Base-by-base conservation (phyloP, 2,888 invertebrate genomes). In the Ypsolopha scabrella region DNA sequence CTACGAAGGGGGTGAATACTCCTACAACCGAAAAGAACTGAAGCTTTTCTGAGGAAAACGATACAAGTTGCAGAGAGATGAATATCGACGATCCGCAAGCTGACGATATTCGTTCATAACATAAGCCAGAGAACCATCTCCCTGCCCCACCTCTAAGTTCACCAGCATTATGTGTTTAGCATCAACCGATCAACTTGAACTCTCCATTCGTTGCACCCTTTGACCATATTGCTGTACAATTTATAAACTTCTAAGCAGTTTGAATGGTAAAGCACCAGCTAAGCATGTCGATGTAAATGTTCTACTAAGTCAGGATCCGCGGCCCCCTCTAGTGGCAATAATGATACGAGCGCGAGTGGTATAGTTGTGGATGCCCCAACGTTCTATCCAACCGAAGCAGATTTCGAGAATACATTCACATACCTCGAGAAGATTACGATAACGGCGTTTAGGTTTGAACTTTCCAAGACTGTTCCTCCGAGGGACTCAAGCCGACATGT, bases 391-490 rank as follows among this genome's bases (percentile, higher is more conserved):
- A 91, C 92, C 0, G 92, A 92, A 55, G 92, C 92, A 60, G 95
- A 97, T 65, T 96, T 97, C 67, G 72, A 65, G 70, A 96, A 97
- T 83, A 97, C 97, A 0, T 77, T 97, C 6, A 90, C 91, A 54
- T 97, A 94, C 63, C 94, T 96, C 52, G 93, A 94, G 55, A 90
- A 92, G 54, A 94, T 97, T 37, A 88, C 92, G 50, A 88, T 91
- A 0, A 83, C 89, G 51, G 95, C 95, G 0, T 92, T 93, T 45
- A 90, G 91, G 53, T 96, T 90, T 72, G 97, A 97, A 0, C 90
- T 98, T 54, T 97, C 97, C 67, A 90, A 93, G 57, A 93, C 98
- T 34, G 91, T 96, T 24, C 94, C 97, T 3, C 97, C 97, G 0
- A 68, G 87, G 0, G 90, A 87, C 96, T 95, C 65, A 91, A 91